Conservation (phyloP, 1,140 invertebrate species). For the Coptotermes formosanus region DNA sequence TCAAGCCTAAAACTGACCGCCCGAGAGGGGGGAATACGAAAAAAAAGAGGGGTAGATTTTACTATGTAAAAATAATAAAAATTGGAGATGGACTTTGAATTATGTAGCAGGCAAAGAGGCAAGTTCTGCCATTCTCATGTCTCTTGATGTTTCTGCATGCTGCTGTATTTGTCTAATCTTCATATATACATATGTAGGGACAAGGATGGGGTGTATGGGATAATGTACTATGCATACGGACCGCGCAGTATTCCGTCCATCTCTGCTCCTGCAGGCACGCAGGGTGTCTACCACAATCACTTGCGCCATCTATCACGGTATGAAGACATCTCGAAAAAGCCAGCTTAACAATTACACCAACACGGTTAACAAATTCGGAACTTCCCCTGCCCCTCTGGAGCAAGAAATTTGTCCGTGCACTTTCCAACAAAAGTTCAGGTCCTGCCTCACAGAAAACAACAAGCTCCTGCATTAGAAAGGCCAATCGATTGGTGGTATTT, state of each 20-base stretch:
- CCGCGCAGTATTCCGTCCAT: not conserved
- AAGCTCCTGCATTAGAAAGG: too few species aligned
- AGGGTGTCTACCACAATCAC: not conserved
- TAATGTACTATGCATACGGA: not conserved
- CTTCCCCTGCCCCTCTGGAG: too few species aligned
- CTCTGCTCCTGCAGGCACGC: not conserved
- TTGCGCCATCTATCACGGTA: not conserved
- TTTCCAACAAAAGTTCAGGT: too few species aligned
- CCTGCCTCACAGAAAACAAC: too few species aligned
- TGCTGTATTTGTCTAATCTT: conserved; percentile 27
- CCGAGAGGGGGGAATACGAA: conserved; percentile 11
- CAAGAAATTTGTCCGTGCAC: too few species aligned
- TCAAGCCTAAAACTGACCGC: conserved; percentile 31
- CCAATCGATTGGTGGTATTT: too few species aligned
- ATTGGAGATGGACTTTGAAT: conserved; percentile 30
- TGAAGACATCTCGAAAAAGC: not conserved
- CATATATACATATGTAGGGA: conserved; percentile 28
- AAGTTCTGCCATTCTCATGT: not conserved
- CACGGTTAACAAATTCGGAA: too few species aligned
- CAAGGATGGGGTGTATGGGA: not conserved
- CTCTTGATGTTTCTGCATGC: conserved; percentile 21
- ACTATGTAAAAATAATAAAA: conserved; percentile 25
- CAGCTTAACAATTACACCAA: not conserved
- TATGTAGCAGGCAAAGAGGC: conserved; percentile 27
- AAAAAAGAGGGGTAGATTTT: conserved; percentile 30